Evolutionary conservation across 2,888 invertebrate species (phyloP).

Genomic region (Willowsia nigromaculata): DNA sequence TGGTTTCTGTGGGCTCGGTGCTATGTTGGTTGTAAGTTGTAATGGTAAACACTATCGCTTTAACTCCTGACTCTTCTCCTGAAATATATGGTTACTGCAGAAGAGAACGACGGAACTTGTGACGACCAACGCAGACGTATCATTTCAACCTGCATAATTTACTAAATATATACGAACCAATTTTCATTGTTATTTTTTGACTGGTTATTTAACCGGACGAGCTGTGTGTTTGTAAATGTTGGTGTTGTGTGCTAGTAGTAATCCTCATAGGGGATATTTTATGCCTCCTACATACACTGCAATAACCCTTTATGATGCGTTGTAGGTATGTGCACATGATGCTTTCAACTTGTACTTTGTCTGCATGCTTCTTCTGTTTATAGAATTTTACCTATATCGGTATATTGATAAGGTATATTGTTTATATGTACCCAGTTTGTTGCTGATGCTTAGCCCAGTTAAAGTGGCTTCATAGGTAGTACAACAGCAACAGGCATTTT

Average conservation of each 20-base stretch:
- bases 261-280: too few relatives aligned
- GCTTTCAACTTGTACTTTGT: too few relatives aligned
- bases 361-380: too few relatives aligned
- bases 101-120: background rate
- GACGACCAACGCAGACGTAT: background rate
- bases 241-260: too few relatives aligned
- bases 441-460: too few relatives aligned
- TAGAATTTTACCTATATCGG: too few relatives aligned
- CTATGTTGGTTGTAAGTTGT: background rate
- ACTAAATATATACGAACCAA: background rate
- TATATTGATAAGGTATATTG: too few relatives aligned
- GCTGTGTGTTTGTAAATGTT: background rate
- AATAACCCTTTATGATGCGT: background rate
- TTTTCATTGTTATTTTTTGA: slow-evolving; percentile 8
- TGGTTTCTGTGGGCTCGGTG: background rate
- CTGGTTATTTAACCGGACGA: slow-evolving; percentile 33
- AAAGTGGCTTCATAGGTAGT: background rate
- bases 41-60: too few relatives aligned
- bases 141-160: background rate
- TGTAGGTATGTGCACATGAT: too few relatives aligned
- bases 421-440: too few relatives aligned
- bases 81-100: background rate
- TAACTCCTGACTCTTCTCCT: too few relatives aligned
- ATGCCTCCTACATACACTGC: background rate
- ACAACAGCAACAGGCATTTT: background rate